Conservation (phyloP, 2,888 invertebrate genomes). For the Coenonympha glycerion region DNA sequence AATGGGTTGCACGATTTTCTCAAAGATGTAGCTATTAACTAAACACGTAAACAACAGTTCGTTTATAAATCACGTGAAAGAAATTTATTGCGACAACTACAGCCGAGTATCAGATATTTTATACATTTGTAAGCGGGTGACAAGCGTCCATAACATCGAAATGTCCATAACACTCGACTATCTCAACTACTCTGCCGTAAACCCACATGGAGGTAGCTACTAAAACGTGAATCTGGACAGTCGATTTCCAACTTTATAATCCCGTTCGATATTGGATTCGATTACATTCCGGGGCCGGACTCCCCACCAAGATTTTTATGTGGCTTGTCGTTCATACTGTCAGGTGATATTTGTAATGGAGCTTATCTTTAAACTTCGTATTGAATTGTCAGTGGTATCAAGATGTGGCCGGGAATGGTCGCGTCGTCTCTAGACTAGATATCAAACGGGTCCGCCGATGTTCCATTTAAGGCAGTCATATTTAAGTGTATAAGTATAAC, state of each 20-base stretch:
- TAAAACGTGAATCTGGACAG: constrained; percentile 24
- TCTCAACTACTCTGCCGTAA: constrained; percentile 31
- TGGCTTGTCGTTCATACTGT: constrained; percentile 41
- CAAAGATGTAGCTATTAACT: constrained; percentile 11
- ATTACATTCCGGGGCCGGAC: constrained; percentile 35
- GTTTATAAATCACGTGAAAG: constrained; percentile 11
- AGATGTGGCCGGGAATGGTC: constrained; percentile 43
- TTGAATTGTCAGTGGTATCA: constrained; percentile 61
- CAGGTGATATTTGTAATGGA: constrained; percentile 53
- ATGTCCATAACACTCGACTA: constrained; percentile 28
- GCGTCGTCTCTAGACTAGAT: constrained; percentile 38
- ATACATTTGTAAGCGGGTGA: constrained; percentile 31
- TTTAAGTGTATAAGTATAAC: constrained; percentile 16
- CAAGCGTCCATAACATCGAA: constrained; percentile 30
- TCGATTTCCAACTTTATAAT: constrained; percentile 28
- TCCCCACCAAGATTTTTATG: constrained; percentile 49
- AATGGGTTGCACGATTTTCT: neutral
- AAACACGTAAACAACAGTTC: constrained; percentile 11
- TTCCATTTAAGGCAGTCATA: constrained; percentile 26
- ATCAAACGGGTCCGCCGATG: constrained; percentile 44
- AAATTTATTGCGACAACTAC: constrained; percentile 16
- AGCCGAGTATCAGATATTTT: constrained; percentile 20
- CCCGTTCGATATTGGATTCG: constrained; percentile 35
- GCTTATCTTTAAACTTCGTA: constrained; percentile 50
- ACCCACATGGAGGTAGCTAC: constrained; percentile 30